Evolutionary conservation across 2,113 vertebrate species (phyloP).

Genomic region (Rhinopomastus cyanomelas): DNA sequence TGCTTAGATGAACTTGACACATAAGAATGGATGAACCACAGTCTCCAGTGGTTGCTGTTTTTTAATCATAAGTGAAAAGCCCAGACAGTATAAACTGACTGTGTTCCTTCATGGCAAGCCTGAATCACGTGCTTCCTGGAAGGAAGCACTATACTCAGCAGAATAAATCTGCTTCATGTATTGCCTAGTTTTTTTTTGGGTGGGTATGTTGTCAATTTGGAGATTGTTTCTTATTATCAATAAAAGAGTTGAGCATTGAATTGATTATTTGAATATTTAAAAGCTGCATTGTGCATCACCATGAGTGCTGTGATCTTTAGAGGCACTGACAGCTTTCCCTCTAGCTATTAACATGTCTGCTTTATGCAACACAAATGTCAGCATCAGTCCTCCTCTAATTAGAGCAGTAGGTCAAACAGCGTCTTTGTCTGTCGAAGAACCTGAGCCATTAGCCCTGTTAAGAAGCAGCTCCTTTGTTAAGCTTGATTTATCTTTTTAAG

Average conservation of each 20-base stretch:
- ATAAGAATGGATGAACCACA: not conserved
- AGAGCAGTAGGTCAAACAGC: slow-evolving; percentile 73
- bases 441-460: slow-evolving; percentile 9
- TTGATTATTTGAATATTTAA: slow-evolving; percentile 58
- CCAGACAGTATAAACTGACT: not conserved
- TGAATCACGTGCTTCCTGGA: not conserved
- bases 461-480: slow-evolving; percentile 38
- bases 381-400: slow-evolving; percentile 66
- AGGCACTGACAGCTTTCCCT: slow-evolving; percentile 65
- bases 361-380: slow-evolving; percentile 67
- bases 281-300: not conserved
- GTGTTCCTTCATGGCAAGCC: not conserved
- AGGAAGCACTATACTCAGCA: not conserved
- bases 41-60: not conserved
- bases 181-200: not conserved
- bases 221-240: not conserved
- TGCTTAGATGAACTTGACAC: slow-evolving; percentile 20
- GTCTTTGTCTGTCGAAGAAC: slow-evolving; percentile 49
- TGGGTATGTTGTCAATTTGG: not conserved
- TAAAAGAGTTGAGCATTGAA: slow-evolving; percentile 3
- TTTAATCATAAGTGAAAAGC: slow-evolving; percentile 13
- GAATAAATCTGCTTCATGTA: not conserved
- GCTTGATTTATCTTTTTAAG: not conserved
- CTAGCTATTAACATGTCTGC: slow-evolving; percentile 65
- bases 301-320: slow-evolving; percentile 65